Percentiles rank a stretch among this genome's conserved stretches.
Evolutionary conservation across 2,113 vertebrate genomes (phyloP).

Genomic region (Crypturellus undulatus): DNA sequence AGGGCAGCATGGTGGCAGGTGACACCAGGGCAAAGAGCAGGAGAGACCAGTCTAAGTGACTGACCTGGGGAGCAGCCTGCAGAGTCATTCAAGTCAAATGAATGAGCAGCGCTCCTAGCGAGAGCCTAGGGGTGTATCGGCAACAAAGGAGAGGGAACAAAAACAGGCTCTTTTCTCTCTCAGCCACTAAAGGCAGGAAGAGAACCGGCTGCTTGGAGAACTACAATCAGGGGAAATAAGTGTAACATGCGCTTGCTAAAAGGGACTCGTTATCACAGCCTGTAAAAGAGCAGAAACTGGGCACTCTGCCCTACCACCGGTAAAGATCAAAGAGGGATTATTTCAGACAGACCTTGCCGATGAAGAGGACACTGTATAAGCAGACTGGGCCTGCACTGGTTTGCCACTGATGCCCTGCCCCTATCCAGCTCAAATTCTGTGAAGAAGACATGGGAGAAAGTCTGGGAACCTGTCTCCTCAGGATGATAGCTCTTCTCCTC

Average conservation of each 20-base stretch:
- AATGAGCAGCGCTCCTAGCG: not conserved
- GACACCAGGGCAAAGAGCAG: not conserved
- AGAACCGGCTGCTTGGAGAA: not conserved
- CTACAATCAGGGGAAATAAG: not conserved
- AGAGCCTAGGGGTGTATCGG: not conserved
- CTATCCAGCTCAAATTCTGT: not conserved
- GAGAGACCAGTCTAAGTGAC: not conserved
- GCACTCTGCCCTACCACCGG: not conserved
- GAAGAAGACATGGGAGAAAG: not conserved
- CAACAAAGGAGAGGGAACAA: not conserved
- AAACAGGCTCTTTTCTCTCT: not conserved
- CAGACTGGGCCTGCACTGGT: not conserved
- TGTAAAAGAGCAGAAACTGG: rapidly evolving
- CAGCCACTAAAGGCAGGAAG: not conserved
- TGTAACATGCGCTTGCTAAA: not conserved
- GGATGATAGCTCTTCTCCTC: not conserved
- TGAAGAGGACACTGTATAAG: not conserved
- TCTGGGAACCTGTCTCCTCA: not conserved
- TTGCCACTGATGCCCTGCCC: not conserved
- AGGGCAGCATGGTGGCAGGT: not conserved
- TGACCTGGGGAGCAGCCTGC: not conserved
- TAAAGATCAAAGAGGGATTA: not conserved
- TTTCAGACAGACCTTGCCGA: not conserved
- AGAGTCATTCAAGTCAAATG: not conserved
- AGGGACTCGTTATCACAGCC: rapidly evolving